Percentiles rank a stretch among this genome's conserved stretches.
phyloP scores from a whole-genome alignment of 2,113 vertebrate genomes.

The Odocoileus virginianus region DNA sequence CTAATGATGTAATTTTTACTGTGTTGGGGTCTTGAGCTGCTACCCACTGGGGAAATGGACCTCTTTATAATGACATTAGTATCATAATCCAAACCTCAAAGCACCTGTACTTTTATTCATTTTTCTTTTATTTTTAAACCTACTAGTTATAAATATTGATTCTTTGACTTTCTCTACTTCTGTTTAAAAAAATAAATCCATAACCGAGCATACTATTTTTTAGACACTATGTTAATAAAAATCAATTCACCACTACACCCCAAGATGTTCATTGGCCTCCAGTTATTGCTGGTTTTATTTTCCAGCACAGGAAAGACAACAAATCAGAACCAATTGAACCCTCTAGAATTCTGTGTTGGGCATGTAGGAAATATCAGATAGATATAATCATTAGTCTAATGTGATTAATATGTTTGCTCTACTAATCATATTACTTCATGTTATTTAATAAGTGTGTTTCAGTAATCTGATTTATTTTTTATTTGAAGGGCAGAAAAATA shows the following conservation, averaged over 20 bases:
- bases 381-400: neutral
- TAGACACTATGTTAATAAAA: neutral
- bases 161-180: neutral
- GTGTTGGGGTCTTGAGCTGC: neutral
- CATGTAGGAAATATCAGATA: neutral
- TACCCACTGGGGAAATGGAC: neutral
- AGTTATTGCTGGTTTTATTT: neutral
- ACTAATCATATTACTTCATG: slow-evolving; percentile 5
- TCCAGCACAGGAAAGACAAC: neutral
- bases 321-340: neutral
- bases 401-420: neutral
- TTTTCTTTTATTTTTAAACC: slow-evolving; percentile 34
- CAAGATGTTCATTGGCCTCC: neutral
- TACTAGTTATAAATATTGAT: slow-evolving; percentile 24
- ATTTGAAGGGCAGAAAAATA: neutral
- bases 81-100: neutral
- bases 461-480: neutral
- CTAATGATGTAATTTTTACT: slow-evolving; percentile 51
- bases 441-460: neutral
- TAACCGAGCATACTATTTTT: neutral
- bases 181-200: neutral
- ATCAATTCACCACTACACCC: neutral
- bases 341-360: neutral
- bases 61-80: slow-evolving; percentile 10
- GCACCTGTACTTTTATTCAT: neutral